phyloP scores from a whole-genome alignment of 2,113 vertebrate genomes.

The Myrmophylax atrothorax region DNA sequence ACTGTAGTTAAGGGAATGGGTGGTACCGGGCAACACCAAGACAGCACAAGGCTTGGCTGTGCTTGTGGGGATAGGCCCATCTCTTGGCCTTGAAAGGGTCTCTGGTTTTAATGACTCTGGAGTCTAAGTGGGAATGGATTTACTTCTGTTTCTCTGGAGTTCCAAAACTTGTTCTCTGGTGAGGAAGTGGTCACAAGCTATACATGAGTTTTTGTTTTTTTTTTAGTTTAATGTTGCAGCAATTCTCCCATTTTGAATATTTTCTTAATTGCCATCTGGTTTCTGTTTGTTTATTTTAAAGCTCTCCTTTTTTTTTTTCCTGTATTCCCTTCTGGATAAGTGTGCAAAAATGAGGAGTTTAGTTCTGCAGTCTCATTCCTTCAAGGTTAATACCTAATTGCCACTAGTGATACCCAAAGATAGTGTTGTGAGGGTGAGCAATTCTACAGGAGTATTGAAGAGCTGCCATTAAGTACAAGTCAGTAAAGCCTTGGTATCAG shows the following conservation, averaged over 20 bases:
- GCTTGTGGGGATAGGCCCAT: too few relatives aligned
- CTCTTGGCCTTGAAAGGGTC: background rate
- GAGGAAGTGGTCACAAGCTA: background rate
- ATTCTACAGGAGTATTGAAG: background rate
- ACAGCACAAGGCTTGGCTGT: background rate
- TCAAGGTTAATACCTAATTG: background rate
- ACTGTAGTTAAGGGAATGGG: too few relatives aligned
- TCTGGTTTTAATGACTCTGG: rapidly evolving
- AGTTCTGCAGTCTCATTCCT: background rate
- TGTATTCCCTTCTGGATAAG: background rate
- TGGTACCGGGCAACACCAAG: too few relatives aligned
- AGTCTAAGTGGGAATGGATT: background rate
- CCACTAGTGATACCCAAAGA: background rate
- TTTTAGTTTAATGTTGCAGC: background rate
- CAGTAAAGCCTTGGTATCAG: background rate
- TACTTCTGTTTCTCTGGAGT: background rate
- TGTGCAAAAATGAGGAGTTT: background rate
- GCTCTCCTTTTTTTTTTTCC: background rate
- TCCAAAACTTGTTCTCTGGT: background rate
- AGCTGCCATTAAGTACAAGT: background rate
- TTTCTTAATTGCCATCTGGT: background rate
- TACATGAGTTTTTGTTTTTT: background rate
- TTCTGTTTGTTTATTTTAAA: background rate
- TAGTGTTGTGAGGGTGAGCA: background rate
- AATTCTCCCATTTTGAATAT: background rate